phyloP scores from a whole-genome alignment of 2,113 vertebrate genomes.

The Mesoclemmys tuberculata region DNA sequence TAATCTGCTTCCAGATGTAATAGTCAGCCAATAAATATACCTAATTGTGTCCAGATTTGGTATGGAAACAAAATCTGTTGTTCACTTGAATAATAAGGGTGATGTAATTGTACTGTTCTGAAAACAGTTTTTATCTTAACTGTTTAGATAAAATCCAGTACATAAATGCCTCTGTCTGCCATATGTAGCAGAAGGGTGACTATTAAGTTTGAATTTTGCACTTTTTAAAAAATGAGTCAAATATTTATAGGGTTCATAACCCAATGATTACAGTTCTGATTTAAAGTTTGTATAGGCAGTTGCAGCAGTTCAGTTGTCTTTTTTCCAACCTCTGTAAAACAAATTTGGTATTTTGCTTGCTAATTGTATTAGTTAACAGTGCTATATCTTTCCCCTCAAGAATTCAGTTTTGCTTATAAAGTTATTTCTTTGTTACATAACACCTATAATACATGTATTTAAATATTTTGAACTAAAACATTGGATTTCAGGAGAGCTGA shows the following conservation, averaged over 20 bases:
- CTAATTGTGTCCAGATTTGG: neutral
- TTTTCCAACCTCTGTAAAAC: neutral
- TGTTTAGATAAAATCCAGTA: conserved; percentile 41
- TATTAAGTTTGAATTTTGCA: conserved; percentile 73
- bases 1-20: neutral
- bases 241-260: conserved; percentile 72
- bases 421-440: neutral
- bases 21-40: neutral
- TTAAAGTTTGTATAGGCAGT: conserved; percentile 62
- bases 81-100: neutral
- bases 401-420: neutral
- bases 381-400: neutral
- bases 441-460: neutral
- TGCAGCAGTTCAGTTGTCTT: neutral
- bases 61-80: neutral
- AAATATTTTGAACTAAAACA: neutral
- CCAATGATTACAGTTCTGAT: conserved; percentile 67
- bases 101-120: conserved; percentile 33
- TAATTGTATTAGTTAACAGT: neutral
- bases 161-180: conserved; percentile 38
- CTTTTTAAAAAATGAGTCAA: conserved; percentile 71
- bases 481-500: neutral
- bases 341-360: neutral
- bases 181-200: conserved; percentile 9
- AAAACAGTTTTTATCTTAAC: neutral